Evolutionary conservation across 2,113 vertebrate genomes (phyloP).

Genomic region (Gorsachius goisagi): DNA sequence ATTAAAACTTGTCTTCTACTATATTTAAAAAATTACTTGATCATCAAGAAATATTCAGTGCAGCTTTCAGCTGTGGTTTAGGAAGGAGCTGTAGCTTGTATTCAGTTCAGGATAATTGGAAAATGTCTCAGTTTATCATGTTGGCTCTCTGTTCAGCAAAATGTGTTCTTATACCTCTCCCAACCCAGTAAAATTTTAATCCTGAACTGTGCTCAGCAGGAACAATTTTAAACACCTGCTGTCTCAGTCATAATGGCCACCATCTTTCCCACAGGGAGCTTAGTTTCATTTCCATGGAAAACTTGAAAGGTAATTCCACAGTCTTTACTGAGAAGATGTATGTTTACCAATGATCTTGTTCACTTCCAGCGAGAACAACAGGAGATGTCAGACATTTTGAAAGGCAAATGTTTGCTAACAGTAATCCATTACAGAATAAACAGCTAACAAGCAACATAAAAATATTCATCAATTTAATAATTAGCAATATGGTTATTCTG

Average conservation of each 20-base stretch:
- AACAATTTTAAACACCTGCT: background rate
- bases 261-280: background rate
- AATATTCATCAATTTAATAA: background rate
- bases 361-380: background rate
- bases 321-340: background rate
- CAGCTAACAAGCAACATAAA: background rate
- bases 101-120: background rate
- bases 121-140: conserved; percentile 15
- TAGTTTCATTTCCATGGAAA: background rate
- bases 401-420: background rate
- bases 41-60: background rate
- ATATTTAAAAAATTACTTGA: background rate
- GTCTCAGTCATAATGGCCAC: background rate
- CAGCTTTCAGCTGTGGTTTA: background rate
- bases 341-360: background rate
- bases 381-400: background rate
- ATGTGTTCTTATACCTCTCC: background rate
- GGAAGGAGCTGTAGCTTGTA: background rate
- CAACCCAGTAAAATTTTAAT: conserved; percentile 7
- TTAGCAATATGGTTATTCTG: background rate
- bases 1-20: background rate
- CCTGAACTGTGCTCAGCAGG: background rate
- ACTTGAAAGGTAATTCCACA: background rate
- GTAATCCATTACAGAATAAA: background rate
- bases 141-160: background rate